Percentiles rank a stretch among this genome's conserved stretches.
Conservation (phyloP, 2,797 vertebrate species). For the Halcyon leucocephala region DNA sequence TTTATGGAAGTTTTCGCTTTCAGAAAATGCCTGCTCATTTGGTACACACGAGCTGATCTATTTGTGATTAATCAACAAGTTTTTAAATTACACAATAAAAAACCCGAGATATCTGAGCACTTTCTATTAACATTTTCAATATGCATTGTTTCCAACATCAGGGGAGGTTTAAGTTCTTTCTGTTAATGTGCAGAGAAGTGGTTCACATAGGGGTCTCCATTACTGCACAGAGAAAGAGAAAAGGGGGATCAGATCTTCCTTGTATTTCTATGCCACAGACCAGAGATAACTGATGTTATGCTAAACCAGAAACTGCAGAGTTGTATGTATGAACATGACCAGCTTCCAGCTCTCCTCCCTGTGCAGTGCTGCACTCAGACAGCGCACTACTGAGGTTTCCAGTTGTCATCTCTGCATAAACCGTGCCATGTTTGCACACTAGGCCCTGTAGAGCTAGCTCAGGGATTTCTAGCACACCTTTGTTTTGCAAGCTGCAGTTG, state of each 20-base stretch:
- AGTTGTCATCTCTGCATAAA: neutral
- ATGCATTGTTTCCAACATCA: neutral
- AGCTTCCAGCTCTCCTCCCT: neutral
- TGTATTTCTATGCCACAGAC: neutral
- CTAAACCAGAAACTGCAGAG: neutral
- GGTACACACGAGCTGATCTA: neutral
- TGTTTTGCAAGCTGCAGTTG: neutral
- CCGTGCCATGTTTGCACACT: rapidly evolving
- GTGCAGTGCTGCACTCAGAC: neutral
- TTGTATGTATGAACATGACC: neutral
- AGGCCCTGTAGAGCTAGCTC: neutral
- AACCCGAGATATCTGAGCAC: neutral
- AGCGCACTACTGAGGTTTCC: neutral
- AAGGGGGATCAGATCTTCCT: neutral
- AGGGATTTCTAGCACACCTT: neutral
- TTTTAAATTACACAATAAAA: neutral
- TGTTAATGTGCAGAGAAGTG: neutral
- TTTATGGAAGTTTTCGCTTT: neutral
- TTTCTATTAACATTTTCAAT: neutral
- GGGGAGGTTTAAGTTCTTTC: neutral
- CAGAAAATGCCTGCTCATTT: neutral
- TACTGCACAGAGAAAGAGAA: neutral
- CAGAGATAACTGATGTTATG: neutral
- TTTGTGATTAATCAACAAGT: neutral
- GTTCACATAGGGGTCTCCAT: neutral